Base-by-base conservation (phyloP, 2,113 vertebrate species). In the Pleuronectes platessa region DNA sequence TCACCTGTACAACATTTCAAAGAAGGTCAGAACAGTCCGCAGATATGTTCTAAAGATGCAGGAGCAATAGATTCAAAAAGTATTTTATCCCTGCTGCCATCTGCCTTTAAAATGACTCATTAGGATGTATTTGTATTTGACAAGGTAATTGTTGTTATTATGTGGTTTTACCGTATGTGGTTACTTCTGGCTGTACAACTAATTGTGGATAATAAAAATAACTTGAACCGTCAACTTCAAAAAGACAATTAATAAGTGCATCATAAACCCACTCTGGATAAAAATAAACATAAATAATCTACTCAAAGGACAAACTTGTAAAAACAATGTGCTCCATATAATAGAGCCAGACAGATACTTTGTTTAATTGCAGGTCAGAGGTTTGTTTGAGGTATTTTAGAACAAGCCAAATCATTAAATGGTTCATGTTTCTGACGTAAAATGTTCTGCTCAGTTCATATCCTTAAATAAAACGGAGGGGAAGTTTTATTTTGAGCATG, bases 401-500 rank as follows among this genome's bases (percentile, higher is more conserved):
- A 60, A 60, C 8, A 2, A 60, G 58, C 8, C 10, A 20, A 11
- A 11, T 6, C 24, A 59, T 59, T 3, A 26, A 59, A 18, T 20
- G 4, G 5, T 35, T 35, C 20, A 61, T 37, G 21, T 40, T 51
- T 21, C 12, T 17, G 24, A 3, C 1, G 24, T 21, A 15, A 31
- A 35, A 24, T 53, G 35, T 42, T 47, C n/a, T 45, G 40, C 45
- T 24, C 20, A 54, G 51, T 9, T n/a, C 51, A n/a, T 21, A 54
- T 2, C 20, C 18, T n/a, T 4, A 40, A 40, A 14, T 21, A 13
- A 62, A 40, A 62, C 10, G 20, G 4, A n/a, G 31, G n/a, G 18
- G 2, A 14, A 3, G 40, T 37, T 40, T 35, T 67, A 49, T 71
- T 76, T 71, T 26, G n/a, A 80, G 59, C 54, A 13, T 42, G 71